phyloP scores from a whole-genome alignment of 2,113 vertebrate genomes.

The Ammospiza nelsoni region DNA sequence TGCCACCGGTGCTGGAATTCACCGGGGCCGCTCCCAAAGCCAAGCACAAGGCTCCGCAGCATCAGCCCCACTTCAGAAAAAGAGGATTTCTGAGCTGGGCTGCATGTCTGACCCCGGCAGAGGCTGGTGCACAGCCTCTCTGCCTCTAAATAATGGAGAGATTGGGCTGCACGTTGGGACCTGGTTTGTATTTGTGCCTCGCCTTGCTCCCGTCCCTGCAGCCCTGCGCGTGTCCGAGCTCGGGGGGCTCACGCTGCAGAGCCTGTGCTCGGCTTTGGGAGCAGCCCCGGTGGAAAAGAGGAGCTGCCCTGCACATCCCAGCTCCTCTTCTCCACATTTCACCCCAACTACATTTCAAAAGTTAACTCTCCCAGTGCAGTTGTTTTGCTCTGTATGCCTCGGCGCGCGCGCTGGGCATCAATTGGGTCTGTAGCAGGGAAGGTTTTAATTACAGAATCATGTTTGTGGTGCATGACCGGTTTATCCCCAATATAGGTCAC shows the following conservation, averaged over 20 bases:
- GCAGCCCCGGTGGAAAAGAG: too few species aligned
- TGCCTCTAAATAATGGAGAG: not conserved
- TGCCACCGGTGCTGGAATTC: not conserved
- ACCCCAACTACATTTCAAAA: not conserved
- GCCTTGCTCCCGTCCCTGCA: not conserved
- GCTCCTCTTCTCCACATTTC: rapidly evolving
- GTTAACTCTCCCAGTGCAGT: not conserved
- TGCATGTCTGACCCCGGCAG: rapidly evolving
- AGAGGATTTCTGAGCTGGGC: not conserved
- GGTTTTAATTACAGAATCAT: slow-evolving; percentile 5
- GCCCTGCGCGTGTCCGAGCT: rapidly evolving
- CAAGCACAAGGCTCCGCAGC: not conserved
- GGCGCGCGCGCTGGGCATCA: not conserved
- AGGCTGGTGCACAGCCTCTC: not conserved
- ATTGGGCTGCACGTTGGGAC: not conserved
- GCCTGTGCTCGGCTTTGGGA: too few species aligned
- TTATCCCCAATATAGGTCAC: slow-evolving; percentile 18
- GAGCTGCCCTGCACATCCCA: not conserved
- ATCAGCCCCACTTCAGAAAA: not conserved
- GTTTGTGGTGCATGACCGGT: not conserved
- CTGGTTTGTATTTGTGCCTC: not conserved
- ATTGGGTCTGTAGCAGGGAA: not conserved
- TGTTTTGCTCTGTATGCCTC: not conserved
- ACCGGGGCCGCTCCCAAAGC: not conserved
- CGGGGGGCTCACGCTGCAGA: too few species aligned